phyloP scores from a whole-genome alignment of 2,113 vertebrate genomes.

The Argyrosomus japonicus region DNA sequence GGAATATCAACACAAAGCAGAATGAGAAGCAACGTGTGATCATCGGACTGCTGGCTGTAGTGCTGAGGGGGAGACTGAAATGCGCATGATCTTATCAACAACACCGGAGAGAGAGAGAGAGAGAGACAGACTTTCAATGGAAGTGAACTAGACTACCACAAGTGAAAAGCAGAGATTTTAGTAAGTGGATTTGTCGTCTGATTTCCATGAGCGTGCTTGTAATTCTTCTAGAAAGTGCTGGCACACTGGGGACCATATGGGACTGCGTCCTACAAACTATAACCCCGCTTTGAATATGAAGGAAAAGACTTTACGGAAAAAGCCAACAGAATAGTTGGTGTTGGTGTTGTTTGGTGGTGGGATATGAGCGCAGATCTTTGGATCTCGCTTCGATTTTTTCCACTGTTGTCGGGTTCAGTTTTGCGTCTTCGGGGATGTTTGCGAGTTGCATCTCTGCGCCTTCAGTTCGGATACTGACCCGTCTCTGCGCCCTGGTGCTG shows the following conservation, averaged over 20 bases:
- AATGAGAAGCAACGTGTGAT: constrained; percentile 64
- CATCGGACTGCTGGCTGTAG: constrained; percentile 17
- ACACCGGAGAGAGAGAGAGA: constrained; percentile 37
- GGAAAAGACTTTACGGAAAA: constrained; percentile 40
- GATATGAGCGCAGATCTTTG: constrained; percentile 68
- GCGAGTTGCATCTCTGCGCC: constrained; percentile 68
- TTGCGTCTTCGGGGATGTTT: constrained; percentile 79
- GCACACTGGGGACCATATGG: constrained; percentile 27
- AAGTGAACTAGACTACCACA: constrained; percentile 21
- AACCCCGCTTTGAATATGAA: constrained; percentile 41
- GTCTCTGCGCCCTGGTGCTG: constrained; percentile 73
- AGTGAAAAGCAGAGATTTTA: constrained; percentile 59
- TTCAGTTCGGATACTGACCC: constrained; percentile 65
- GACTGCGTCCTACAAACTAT: constrained; percentile 10
- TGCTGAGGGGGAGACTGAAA: background rate
- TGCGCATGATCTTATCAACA: constrained; percentile 57
- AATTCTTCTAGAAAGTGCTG: constrained; percentile 22
- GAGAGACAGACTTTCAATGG: constrained; percentile 61
- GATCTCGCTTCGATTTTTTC: constrained; percentile 51
- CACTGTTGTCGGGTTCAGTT: constrained; percentile 59
- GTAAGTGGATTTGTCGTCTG: constrained; percentile 6
- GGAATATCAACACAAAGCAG: constrained; percentile 73
- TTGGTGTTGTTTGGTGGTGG: too few relatives aligned
- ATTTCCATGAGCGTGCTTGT: constrained; percentile 28
- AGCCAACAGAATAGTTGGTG: constrained; percentile 2